Conservation (phyloP, 2,113 vertebrate genomes). For the Caretta caretta region DNA sequence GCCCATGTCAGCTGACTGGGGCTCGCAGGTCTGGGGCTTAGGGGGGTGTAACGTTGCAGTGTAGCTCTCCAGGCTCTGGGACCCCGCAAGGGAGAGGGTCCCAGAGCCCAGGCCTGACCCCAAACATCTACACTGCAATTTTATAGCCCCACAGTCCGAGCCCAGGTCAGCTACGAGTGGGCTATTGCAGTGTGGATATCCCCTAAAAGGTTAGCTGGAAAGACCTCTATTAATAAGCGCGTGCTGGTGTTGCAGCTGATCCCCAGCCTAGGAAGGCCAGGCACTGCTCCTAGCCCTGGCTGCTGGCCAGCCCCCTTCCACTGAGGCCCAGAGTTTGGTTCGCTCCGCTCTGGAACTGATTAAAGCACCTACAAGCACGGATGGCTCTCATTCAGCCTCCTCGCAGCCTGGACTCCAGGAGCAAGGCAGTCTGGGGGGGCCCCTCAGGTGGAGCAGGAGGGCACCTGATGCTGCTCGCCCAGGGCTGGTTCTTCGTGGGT, state of each 20-base stretch:
- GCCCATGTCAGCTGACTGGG: no score
- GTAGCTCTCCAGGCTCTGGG: neutral
- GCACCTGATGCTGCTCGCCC: no score
- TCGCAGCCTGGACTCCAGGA: rapidly evolving
- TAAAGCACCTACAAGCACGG: neutral
- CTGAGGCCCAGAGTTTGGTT: neutral
- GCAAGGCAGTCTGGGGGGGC: neutral
- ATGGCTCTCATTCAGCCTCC: neutral
- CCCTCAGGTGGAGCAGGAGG: neutral
- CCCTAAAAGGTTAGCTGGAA: neutral
- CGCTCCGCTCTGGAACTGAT: neutral
- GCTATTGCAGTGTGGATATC: no score
- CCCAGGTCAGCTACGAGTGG: no score
- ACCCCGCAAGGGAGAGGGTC: neutral
- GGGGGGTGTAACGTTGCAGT: neutral
- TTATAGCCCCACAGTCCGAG: no score
- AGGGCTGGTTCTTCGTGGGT: neutral
- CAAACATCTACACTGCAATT: no score
- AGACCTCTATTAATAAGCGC: neutral
- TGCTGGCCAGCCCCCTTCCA: neutral
- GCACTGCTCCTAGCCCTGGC: neutral
- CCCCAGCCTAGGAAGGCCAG: neutral
- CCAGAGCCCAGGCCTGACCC: neutral
- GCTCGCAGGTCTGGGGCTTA: no score
- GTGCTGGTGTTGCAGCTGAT: neutral